Percentiles rank a stretch among this genome's conserved stretches.
Evolutionary conservation across 2,797 vertebrate genomes (phyloP).

Genomic region (Galagoides demidoff): DNA sequence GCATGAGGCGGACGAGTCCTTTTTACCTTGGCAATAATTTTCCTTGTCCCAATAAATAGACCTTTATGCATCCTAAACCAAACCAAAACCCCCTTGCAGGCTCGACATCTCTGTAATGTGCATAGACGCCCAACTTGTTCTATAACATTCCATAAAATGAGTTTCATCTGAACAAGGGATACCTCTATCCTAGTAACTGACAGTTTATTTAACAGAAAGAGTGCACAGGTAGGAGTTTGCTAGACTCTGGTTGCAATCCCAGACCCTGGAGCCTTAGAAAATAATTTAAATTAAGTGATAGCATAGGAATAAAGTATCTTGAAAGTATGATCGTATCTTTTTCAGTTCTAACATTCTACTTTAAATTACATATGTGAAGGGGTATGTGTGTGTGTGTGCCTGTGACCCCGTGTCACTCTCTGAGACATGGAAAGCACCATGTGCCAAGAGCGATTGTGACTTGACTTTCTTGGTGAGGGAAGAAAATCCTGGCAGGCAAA

Average conservation of each 20-base stretch:
- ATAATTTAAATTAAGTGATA: constrained; percentile 9
- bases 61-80: background rate
- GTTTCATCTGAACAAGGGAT: background rate
- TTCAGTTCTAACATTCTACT: constrained; percentile 2
- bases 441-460: background rate
- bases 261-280: background rate
- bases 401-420: background rate
- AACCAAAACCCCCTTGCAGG: background rate
- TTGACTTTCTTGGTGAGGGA: constrained; percentile 40
- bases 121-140: background rate
- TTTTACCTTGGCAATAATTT: background rate
- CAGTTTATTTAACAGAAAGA: background rate
- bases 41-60: background rate
- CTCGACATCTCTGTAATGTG: background rate
- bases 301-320: background rate
- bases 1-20: background rate
- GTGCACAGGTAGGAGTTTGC: background rate
- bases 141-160: background rate
- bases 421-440: background rate
- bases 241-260: background rate
- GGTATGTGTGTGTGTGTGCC: background rate
- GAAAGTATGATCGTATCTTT: background rate
- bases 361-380: background rate
- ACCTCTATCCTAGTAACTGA: background rate
- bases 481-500: constrained; percentile 53